Evolutionary conservation across 1,140 invertebrate species (phyloP), one percentile per base, ranked within the genome.

Genomic region (Macrobrachium rosenbergii): DNA sequence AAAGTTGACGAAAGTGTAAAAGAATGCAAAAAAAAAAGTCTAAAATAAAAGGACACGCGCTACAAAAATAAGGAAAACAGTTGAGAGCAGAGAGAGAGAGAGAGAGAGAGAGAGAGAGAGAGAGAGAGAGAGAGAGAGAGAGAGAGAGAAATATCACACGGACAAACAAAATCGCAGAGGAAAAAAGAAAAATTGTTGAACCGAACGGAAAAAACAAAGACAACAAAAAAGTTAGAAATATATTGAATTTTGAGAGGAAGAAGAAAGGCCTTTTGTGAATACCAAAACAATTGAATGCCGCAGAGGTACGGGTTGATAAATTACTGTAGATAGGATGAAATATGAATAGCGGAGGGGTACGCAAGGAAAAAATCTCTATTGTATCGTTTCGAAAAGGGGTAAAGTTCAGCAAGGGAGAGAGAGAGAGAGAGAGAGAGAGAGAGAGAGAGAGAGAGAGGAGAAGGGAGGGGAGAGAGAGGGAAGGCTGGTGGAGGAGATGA

Each of bases 381-480:
- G 52, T 52, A 52, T 52, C 52, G 52, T 12, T 52, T 52, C 52
- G 52, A 52, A 52, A 52, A 52, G 52, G 52, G 52, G 52, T 52
- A 52, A 52, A 52, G 52, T 52, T 52, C 52, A 52, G 52, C 12
- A 19, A 69, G 67, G n/a, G 67, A 69, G 67, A 69, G 67, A 69
- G 67, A 69, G 67, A 69, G 67, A 69, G 67, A 69, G 67, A 69
- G 67, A 69, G 67, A 69, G 67, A 69, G 67, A 69, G 67, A 69
- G 67, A 69, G 67, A 69, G 67, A 69, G 67, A 69, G 67, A 69
- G n/a, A 17, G 67, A 69, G 67, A 69, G 67, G 67, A 69, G 67
- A 69, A 3, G 5, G 14, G 37, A 1, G 12, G 67, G n/a, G 16
- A 69, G 67, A 69, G n/a, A 69, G 67, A 69, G n/a, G n/a, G n/a